Evolutionary conservation across 2,888 invertebrate genomes (phyloP).

Genomic region (Cephonodes hylas): DNA sequence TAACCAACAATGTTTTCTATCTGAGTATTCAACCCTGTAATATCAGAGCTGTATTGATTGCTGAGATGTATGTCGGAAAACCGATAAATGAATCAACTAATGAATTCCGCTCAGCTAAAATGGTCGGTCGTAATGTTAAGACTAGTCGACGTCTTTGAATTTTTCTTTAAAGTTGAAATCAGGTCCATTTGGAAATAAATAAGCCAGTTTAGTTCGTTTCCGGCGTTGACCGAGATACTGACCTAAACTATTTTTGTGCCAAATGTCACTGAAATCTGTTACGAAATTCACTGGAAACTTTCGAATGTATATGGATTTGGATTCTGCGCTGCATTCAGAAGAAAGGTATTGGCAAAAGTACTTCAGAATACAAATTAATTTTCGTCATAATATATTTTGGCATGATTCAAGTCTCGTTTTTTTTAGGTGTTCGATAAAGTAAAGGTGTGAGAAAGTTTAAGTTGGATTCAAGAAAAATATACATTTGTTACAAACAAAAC

Average conservation of each 20-base stretch:
- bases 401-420: no score
- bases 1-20: no score
- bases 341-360: background rate
- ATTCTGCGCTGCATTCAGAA: background rate
- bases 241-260: background rate
- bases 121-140: no score
- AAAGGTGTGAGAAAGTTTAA: background rate
- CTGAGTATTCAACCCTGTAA: no score
- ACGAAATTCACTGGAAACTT: background rate
- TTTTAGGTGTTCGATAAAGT: no score
- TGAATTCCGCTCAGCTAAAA: no score
- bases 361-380: background rate
- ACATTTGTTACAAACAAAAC: background rate
- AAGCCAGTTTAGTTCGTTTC: background rate
- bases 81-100: no score
- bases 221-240: constrained; percentile 3
- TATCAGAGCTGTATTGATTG: no score
- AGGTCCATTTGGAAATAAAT: background rate
- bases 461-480: background rate
- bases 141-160: no score
- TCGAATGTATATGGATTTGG: background rate
- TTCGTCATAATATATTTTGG: no score
- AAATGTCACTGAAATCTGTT: constrained; percentile 2
- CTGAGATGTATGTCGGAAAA: no score
- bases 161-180: background rate